Conservation (phyloP, 1,140 invertebrate species). For the Hypothenemus hampei region DNA sequence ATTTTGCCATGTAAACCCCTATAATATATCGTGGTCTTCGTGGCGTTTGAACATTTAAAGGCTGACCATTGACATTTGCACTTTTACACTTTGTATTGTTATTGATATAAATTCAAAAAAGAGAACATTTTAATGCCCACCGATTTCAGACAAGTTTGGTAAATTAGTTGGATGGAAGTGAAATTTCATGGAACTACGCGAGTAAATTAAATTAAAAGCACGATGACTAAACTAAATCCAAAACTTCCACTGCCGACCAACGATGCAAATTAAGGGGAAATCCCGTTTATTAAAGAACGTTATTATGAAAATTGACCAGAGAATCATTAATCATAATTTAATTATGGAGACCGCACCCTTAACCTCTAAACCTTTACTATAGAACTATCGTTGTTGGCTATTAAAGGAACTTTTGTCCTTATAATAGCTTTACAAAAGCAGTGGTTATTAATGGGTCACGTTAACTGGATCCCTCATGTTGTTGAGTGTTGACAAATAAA, state of each 20-base stretch:
- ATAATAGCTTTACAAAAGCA: slow-evolving; percentile 26
- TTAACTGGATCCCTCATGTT: slow-evolving; percentile 25
- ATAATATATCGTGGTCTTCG: too few species aligned
- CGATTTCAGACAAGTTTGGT: slow-evolving; percentile 2
- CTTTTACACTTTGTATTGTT: too few species aligned
- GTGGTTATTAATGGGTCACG: slow-evolving; percentile 19
- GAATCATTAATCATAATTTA: slow-evolving; percentile 29
- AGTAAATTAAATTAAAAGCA: slow-evolving; percentile 22
- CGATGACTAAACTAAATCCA: slow-evolving; percentile 23
- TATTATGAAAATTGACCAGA: slow-evolving; percentile 27
- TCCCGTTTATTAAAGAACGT: slow-evolving; percentile 25
- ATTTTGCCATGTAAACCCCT: too few species aligned
- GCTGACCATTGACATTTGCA: too few species aligned
- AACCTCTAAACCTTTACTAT: slow-evolving; percentile 22
- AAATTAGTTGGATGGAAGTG: slow-evolving; percentile 5
- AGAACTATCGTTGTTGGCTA: slow-evolving; percentile 21
- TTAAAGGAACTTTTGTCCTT: slow-evolving; percentile 22
- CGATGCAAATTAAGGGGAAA: slow-evolving; percentile 17
- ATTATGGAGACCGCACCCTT: slow-evolving; percentile 25
- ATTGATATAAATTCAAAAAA: too few species aligned
- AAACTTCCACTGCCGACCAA: slow-evolving; percentile 15
- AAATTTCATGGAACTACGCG: slow-evolving; percentile 14
- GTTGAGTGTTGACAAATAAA: slow-evolving; percentile 8
- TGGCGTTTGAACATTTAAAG: too few species aligned
- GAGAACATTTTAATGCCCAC: too few species aligned